Conservation (phyloP, 2,113 vertebrate genomes). For the Ia io region DNA sequence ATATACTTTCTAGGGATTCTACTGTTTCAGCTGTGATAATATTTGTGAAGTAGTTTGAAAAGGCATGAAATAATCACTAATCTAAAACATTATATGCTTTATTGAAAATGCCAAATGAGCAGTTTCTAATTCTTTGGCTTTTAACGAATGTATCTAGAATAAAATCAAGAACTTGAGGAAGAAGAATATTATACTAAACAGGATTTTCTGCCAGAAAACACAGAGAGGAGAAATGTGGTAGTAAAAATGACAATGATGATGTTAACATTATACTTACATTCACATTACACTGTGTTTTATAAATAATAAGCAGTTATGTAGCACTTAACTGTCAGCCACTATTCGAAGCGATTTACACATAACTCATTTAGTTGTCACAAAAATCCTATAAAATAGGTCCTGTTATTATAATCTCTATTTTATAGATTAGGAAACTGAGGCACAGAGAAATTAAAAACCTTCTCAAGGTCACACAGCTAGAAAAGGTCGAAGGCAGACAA, state of each 20-base stretch:
- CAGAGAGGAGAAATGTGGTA: neutral
- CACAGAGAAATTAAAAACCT: neutral
- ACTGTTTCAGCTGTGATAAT: neutral
- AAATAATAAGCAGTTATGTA: accelerated
- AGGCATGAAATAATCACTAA: neutral
- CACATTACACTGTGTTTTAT: accelerated
- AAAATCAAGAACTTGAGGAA: neutral
- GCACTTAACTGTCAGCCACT: neutral
- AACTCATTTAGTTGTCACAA: neutral
- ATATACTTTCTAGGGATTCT: neutral
- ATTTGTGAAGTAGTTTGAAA: neutral
- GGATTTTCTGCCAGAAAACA: neutral
- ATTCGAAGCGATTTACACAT: neutral
- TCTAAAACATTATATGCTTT: neutral
- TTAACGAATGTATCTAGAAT: neutral
- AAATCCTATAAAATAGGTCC: neutral
- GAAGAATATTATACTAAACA: neutral
- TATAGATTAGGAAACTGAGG: neutral
- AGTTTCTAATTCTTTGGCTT: constrained; percentile 5
- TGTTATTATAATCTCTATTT: neutral
- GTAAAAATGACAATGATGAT: neutral
- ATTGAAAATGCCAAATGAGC: neutral
- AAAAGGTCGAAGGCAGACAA: neutral
- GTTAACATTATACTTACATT: accelerated
- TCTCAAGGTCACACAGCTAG: neutral